phyloP scores from a whole-genome alignment of 2,113 vertebrate species.

The Bos javanicus region DNA sequence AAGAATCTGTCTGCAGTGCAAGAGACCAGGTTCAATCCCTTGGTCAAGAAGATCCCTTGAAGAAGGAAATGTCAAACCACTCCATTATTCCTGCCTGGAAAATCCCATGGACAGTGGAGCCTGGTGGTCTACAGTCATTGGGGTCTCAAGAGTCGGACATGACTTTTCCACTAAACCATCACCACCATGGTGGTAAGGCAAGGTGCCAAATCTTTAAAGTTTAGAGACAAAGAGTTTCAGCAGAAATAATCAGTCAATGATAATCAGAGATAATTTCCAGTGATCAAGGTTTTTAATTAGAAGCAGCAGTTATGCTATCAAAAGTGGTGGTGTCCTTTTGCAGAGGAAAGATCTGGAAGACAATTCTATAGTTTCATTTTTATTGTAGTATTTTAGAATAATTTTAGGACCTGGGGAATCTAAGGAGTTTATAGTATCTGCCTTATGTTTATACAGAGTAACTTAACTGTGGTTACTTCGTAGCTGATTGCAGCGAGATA shows the following conservation, averaged over 20 bases:
- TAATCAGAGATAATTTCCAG: neutral
- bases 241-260: neutral
- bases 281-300: neutral
- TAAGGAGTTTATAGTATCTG: neutral
- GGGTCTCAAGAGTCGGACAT: neutral
- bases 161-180: neutral
- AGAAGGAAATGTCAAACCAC: neutral
- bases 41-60: neutral
- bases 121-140: neutral
- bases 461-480: neutral
- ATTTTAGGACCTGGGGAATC: neutral
- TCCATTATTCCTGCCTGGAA: neutral
- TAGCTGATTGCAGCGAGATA: neutral
- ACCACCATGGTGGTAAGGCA: neutral
- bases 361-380: neutral
- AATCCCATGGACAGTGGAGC: neutral
- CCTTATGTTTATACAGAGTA: neutral
- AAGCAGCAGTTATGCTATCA: neutral
- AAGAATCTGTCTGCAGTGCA: neutral
- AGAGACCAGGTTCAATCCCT: neutral
- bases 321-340: neutral
- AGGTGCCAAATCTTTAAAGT: neutral
- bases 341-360: neutral
- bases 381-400: neutral
- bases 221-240: neutral